Base-by-base conservation (phyloP, 2,113 vertebrate genomes). In the Shinisaurus crocodilurus region DNA sequence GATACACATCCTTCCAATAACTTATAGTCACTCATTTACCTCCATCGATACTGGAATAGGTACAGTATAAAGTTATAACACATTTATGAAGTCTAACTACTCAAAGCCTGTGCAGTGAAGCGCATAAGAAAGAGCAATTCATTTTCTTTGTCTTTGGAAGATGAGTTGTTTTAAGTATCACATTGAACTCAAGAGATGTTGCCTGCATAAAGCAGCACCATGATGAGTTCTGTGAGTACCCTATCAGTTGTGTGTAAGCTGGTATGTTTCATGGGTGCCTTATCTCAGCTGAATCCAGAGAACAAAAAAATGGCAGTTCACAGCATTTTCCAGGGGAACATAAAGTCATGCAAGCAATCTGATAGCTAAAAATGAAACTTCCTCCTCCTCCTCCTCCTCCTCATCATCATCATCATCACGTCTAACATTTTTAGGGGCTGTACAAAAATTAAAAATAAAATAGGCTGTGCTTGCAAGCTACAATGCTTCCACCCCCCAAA, bases 101-200 rank as follows among this genome's bases (percentile, higher is more conserved):
- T 88, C 43, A 85, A 37, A 69, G 67, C 87, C 75, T 90, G 20
- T 90, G 63, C 86, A 69, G 16, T 65, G 88, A 80, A 89, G 76
- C 40, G 89, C 70, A 8, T 57, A 3, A 72, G 54, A 92, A 67
- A 13, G 91, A 60, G 57, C 90, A 91, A 92, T 93, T 90, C 80
- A 50, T 91, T 48, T 79, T 88, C 74, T 90, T 40, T 90, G 80
- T 82, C 86, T 95, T 90, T 85, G 67, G n/a, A 95, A 69, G 93
- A 72, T 25, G 37, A 94, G 79, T 86, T 95, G 72, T 89, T 89
- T 94, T 90, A 91, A 92, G 86, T 48, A 16, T 48, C 15, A 60
- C 25, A 40, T 91, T 92, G 45, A 94, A 81, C 27, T 90, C 69
- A 91, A 90, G 87, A 92, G 92, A 45, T 77, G 92, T 89, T 87